Conservation (phyloP, 2,888 invertebrate species). For the Synergus itoensis region DNA sequence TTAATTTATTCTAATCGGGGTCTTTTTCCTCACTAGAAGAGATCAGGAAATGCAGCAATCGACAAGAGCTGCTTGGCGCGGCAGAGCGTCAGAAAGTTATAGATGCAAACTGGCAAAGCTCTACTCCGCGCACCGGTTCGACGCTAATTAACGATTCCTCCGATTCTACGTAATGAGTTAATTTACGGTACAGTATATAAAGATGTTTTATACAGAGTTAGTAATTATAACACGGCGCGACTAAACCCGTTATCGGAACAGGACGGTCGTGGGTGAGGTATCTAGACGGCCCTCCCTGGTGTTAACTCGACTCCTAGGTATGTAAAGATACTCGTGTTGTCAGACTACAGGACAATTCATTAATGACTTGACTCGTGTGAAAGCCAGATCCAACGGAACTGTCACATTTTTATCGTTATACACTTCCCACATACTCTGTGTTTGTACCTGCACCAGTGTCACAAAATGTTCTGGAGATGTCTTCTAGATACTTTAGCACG, state of each 20-base stretch:
- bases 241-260: conserved; percentile 40
- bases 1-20: conserved; percentile 31
- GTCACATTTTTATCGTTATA: conserved; percentile 19
- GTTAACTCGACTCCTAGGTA: conserved; percentile 30
- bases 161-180: conserved; percentile 43
- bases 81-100: neutral
- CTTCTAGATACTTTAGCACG: neutral
- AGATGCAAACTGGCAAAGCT: neutral
- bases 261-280: conserved; percentile 36
- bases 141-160: conserved; percentile 42
- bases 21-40: conserved; percentile 1
- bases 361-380: conserved; percentile 42
- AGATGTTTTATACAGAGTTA: conserved; percentile 39
- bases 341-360: conserved; percentile 38
- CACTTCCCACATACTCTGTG: conserved; percentile 12
- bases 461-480: neutral
- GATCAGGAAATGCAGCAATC: conserved; percentile 21
- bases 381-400: conserved; percentile 36
- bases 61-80: too few species aligned
- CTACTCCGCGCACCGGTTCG: neutral
- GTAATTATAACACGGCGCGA: conserved; percentile 42
- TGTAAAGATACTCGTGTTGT: conserved; percentile 39
- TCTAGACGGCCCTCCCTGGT: conserved; percentile 35
- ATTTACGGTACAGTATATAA: conserved; percentile 37
- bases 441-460: neutral